Evolutionary conservation across 1,140 invertebrate genomes (phyloP), one percentile per base, ranked within the genome.

Genomic region (Pomacea maculata): DNA sequence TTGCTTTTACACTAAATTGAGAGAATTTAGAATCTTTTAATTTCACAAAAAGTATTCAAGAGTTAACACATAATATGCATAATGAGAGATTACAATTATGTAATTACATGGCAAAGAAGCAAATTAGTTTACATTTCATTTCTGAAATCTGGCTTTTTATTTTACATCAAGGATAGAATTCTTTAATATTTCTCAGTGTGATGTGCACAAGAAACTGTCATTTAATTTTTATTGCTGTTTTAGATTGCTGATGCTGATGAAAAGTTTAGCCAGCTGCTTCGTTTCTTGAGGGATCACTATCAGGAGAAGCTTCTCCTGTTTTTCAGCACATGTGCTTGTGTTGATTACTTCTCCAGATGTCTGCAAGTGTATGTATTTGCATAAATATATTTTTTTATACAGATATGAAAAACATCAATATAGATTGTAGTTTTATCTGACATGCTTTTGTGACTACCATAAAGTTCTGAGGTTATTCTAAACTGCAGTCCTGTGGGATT

Each of bases 261-360:
- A 77, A 98, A 98, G 90, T 93, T 97, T 55, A 93, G 94, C 72
- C 93, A 94, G 80, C 91, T 97, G 25, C 90, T 97, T 15, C 91
- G 94, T 75, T 97, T 98, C 88, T 92, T 98, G 54, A 93, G 94
- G 75, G 92, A 91, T 68, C 92, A 95, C 90, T 88, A 93, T 85
- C 88, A 88, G 15, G 91, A 94, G 72, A 99, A 99, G 90, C 95
- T 96, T 11, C 94, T 99, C 91, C 92, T 99, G 45, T 99, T 99
- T 92, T 94, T 99, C 85, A 95, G 97, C 54, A 99, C 98, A 4
- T 99, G 98, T 92, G 97, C 97, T 3, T 95, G 95, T 91, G 98
- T 99, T 0, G 96, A 99, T 90, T 99, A 99, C 91, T 99, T 99
- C 93, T 93, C 94, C 54, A 92, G 94, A 80, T 92, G 97, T 79